Base-by-base conservation (phyloP, 1,140 invertebrate genomes). In the Danaus plexippus region DNA sequence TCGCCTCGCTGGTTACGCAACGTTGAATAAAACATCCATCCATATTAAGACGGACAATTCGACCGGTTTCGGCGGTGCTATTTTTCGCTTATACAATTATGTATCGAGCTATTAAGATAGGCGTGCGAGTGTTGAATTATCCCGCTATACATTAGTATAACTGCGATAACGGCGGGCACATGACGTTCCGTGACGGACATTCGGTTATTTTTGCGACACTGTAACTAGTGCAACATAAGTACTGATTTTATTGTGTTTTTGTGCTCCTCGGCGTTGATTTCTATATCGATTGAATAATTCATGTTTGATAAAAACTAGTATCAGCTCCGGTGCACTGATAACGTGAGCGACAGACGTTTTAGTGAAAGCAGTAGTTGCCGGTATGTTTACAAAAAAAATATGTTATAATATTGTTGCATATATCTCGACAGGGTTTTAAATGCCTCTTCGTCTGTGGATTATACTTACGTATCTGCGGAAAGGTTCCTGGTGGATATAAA, bases 51-150 rank as follows among this genome's bases (percentile, higher is more conserved):
- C 56, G 50, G 47, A 73, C 66, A 66, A 73, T 67, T 61, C 60
- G 69, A 74, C 74, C 73, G 71, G 76, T 81, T 76, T 74, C 59
- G 69, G 71, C 71, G 64, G 56, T 57, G 62, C 59, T 71, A 69
- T 74, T 68, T 70, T 81, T 77, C 69, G 67, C 64, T 64, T 63
- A 61, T 70, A 69, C 67, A 72, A 72, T 75, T 73, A 67, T 73
- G 61, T 64, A 67, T 68, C 59, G 60, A 57, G 54, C 62, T 50
- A 73, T 75, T 71, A 69, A 75, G 67, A 75, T 77, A 69, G 64
- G 67, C 59, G 67, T 66, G 66, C 57, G 67, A 68, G 66, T 71
- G 66, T 79, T 59, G 65, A 67, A 69, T 72, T 64, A 73, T 74
- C 68, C 60, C 62, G 57, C 61, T 61, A 47, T 47, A 65, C 71